Evolutionary conservation across 2,888 invertebrate genomes (phyloP).

Genomic region (Rhamphomyia laevipes): DNA sequence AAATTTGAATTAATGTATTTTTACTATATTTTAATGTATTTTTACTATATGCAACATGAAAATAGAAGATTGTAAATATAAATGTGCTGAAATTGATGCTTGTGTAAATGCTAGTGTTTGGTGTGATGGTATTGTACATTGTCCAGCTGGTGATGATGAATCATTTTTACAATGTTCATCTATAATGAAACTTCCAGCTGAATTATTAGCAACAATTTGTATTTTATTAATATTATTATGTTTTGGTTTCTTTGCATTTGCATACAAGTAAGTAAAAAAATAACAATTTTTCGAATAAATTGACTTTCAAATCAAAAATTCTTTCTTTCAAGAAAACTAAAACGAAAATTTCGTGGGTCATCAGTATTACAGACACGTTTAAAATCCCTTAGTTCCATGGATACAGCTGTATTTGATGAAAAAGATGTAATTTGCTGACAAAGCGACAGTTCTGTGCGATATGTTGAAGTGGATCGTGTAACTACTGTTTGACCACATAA

Average conservation of each 20-base stretch:
- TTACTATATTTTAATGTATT: conserved; percentile 4
- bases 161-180: conserved; percentile 68
- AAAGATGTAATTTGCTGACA: conserved; percentile 92
- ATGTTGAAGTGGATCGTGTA: conserved; percentile 80
- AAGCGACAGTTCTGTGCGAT: conserved; percentile 89
- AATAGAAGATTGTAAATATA: conserved; percentile 60
- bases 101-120: conserved; percentile 68
- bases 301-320: background rate
- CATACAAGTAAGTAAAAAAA: conserved; percentile 40
- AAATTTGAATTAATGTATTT: conserved; percentile 4
- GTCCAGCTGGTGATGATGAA: conserved; percentile 71
- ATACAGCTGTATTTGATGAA: conserved; percentile 73
- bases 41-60: conserved; percentile 23
- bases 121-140: conserved; percentile 69
- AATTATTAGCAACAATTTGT: conserved; percentile 51
- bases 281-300: background rate
- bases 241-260: conserved; percentile 40
- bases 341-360: conserved; percentile 54
- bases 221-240: conserved; percentile 37
- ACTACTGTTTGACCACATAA: conserved; percentile 67
- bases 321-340: conserved; percentile 34
- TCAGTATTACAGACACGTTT: conserved; percentile 69
- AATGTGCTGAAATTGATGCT: conserved; percentile 68
- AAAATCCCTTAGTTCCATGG: conserved; percentile 59
- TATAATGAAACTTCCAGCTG: conserved; percentile 61